These are phyloP conservation scores for Monarcha castaneiventris DNA, from an alignment of 2,113 vertebrate genomes.

Conservation along the genomic window DNA sequence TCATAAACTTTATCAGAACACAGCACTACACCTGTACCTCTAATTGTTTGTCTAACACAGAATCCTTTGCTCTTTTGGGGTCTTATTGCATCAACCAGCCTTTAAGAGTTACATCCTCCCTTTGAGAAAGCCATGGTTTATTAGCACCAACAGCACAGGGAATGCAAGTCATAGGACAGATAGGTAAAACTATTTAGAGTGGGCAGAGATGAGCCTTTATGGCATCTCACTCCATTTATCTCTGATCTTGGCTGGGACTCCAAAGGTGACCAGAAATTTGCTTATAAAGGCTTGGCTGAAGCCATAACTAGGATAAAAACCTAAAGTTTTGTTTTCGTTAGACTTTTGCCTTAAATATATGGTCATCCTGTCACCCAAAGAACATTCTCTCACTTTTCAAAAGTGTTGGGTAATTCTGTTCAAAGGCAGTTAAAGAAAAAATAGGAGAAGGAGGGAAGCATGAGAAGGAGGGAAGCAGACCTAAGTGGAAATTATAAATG, in stretches of 20 bases:
- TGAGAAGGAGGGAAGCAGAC: background rate
- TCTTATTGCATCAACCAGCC: background rate
- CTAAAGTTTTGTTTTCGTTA: background rate
- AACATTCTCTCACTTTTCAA: background rate
- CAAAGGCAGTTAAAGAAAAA: background rate
- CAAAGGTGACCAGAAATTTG: background rate
- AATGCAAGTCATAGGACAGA: background rate
- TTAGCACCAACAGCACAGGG: background rate
- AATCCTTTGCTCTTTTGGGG: background rate
- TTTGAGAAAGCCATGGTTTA: background rate
- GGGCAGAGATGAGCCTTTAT: background rate
- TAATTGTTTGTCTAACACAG: background rate
- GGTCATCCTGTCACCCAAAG: background rate
- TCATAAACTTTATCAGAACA: background rate
- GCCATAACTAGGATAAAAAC: background rate
- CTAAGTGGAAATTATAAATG: conserved; percentile 43
- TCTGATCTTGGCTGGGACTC: background rate
- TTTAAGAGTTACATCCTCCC: background rate
- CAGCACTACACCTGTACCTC: background rate
- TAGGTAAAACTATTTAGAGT: background rate
- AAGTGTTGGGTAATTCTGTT: background rate
- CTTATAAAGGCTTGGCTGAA: background rate
- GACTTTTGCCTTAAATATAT: background rate
- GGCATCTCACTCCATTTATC: background rate
- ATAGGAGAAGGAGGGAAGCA: background rate